phyloP scores from a whole-genome alignment of 2,888 invertebrate genomes.

The Oxystoma pomonae region DNA sequence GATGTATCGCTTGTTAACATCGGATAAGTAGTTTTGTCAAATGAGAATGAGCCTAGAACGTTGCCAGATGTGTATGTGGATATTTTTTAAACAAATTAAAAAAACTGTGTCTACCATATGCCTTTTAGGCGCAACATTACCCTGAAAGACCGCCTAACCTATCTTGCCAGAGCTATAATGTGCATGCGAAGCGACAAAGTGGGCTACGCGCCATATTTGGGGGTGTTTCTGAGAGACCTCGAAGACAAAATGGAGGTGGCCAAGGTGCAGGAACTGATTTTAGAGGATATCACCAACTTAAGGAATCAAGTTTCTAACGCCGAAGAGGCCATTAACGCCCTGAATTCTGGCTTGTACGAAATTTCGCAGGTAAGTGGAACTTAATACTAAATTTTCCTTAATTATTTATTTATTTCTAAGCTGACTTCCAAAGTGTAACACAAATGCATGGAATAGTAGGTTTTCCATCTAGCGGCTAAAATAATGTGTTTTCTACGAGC shows the following conservation, averaged over 20 bases:
- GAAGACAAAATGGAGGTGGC: slow-evolving; percentile 94
- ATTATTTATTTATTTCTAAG: too few relatives aligned
- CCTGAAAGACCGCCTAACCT: slow-evolving; percentile 79
- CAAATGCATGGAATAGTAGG: too few relatives aligned
- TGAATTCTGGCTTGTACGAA: slow-evolving; percentile 80
- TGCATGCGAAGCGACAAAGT: slow-evolving; percentile 87
- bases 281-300: slow-evolving; percentile 60
- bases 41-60: too few relatives aligned
- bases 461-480: too few relatives aligned
- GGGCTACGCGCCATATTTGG: slow-evolving; percentile 67
- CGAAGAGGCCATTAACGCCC: slow-evolving; percentile 59
- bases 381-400: too few relatives aligned
- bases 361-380: slow-evolving; percentile 74
- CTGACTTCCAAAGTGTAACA: too few relatives aligned
- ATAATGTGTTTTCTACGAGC: too few relatives aligned
- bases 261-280: slow-evolving; percentile 70
- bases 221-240: slow-evolving; percentile 78
- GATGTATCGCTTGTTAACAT: too few relatives aligned
- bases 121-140: slow-evolving; percentile 64
- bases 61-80: too few relatives aligned
- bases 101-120: slow-evolving; percentile 15
- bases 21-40: too few relatives aligned
- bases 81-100: too few relatives aligned
- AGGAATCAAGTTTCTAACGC: slow-evolving; percentile 41
- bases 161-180: slow-evolving; percentile 90